Percentiles rank a stretch among this genome's conserved stretches.
phyloP scores from a whole-genome alignment of 2,113 vertebrate genomes.

The Channa argus region DNA sequence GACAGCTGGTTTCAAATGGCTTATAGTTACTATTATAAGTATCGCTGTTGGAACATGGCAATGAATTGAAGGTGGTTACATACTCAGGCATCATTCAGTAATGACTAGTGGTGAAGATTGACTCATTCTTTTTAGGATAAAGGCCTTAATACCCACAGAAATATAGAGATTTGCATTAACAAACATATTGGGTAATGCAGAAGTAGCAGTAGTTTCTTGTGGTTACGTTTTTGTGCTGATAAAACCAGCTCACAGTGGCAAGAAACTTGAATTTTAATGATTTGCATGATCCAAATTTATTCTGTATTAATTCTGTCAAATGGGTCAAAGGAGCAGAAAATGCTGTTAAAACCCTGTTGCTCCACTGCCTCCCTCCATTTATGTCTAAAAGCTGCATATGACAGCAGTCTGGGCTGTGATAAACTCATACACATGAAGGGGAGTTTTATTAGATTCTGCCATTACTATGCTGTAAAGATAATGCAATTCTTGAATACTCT shows the following conservation, averaged over 20 bases:
- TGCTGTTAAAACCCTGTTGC: conserved; percentile 30
- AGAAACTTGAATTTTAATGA: neutral
- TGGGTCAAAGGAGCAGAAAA: conserved; percentile 8
- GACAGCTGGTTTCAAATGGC: conserved; percentile 67
- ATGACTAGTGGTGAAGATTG: neutral
- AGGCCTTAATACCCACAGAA: neutral
- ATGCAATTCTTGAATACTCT: too few relatives aligned
- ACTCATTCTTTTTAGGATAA: neutral
- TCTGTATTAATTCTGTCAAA: neutral
- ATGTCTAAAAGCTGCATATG: neutral
- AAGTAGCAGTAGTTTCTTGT: conserved; percentile 19
- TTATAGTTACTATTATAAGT: conserved; percentile 57
- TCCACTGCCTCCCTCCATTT: neutral
- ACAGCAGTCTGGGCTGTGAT: neutral
- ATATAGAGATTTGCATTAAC: neutral
- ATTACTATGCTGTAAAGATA: neutral
- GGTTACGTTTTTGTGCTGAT: neutral
- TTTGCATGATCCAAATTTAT: neutral
- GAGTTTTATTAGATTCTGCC: neutral
- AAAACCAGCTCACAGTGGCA: neutral
- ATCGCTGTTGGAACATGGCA: conserved; percentile 28
- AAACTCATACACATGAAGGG: neutral
- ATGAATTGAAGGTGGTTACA: conserved; percentile 40
- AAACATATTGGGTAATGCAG: conserved; percentile 7
- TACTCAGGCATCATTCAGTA: conserved; percentile 23